These are phyloP conservation scores for Meiosimyza platycephala DNA, from an alignment of 2,888 invertebrate species.

Conservation along the genomic window DNA sequence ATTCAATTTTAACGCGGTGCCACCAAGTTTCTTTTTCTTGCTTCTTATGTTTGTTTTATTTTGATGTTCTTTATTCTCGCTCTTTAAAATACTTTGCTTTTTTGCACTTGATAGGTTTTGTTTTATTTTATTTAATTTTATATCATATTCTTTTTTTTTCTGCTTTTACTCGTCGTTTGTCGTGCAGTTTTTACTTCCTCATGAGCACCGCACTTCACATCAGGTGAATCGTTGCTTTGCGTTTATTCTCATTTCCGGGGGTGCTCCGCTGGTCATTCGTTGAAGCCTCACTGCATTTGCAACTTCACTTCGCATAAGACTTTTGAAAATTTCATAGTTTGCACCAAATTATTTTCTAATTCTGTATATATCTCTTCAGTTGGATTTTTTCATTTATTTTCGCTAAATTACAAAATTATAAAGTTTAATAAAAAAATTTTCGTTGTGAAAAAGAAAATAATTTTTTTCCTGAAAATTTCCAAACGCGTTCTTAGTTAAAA, in stretches of 20 bases:
- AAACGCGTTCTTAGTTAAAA: slow-evolving; percentile 44
- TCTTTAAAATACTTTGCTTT: neutral
- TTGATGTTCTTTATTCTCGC: neutral
- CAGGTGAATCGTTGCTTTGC: slow-evolving; percentile 35
- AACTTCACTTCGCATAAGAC: slow-evolving; percentile 39
- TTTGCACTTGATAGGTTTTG: neutral
- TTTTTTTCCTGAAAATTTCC: slow-evolving; percentile 41
- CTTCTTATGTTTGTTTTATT: slow-evolving; percentile 20
- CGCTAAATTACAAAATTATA: slow-evolving; percentile 14
- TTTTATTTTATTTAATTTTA: slow-evolving; percentile 1
- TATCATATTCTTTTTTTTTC: slow-evolving; percentile 1
- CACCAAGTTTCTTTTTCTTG: neutral
- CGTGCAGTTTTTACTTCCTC: neutral
- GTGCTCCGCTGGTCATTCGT: slow-evolving; percentile 45
- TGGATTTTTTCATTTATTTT: neutral
- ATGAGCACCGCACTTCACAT: slow-evolving; percentile 9
- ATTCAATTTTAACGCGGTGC: neutral
- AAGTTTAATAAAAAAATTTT: slow-evolving; percentile 26
- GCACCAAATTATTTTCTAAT: too few species aligned
- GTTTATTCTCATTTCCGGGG: slow-evolving; percentile 59
- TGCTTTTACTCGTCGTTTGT: neutral
- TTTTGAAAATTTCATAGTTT: slow-evolving; percentile 16
- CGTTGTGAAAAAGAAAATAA: slow-evolving; percentile 29
- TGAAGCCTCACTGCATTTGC: slow-evolving; percentile 18
- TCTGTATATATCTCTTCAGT: neutral